Base-by-base conservation (phyloP, 2,113 vertebrate genomes). In the Rhinogobius similis region DNA sequence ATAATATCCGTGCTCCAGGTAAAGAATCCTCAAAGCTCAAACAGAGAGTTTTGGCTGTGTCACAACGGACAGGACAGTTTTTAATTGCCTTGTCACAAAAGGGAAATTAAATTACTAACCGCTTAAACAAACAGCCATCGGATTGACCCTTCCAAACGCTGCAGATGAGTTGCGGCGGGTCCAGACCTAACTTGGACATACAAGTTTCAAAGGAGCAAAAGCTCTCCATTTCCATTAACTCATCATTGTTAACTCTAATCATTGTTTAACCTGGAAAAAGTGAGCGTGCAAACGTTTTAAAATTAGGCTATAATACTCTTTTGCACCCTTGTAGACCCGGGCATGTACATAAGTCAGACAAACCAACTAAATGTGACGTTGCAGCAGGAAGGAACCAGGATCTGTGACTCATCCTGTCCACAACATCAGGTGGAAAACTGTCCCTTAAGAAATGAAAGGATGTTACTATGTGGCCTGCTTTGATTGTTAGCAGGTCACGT, bases 1-100 rank as follows among this genome's bases (percentile, higher is more conserved):
- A 81, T 79, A 75, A 38, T 62, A 78, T 67, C 65, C 68, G 74
- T 84, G 58, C 70, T 56, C 73, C 58, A 64, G 62, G 62, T 79
- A 64, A 52, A 59, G 44, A 70, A 56, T 69, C 65, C 67, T 26
- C 66, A 67, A 26, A 56, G 6, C 68, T 68, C 39, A 38, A 72
- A 56, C 62, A 41, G 14, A 75, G 53, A 43, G 21, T 55, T 29
- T 58, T 16, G 18, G 56, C 27, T 32, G 7, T 9, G 27, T 18
- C 55, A 58, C 14, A 58, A 58, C 24, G 12, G 5, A 58, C 26
- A 7, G 12, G 5, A 58, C 26, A 7, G 32, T 8, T 36, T 36
- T 13, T 32, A n/a, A 20, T 29, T 14, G 5, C 55, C 24, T 61
- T 61, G 9, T 2, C 29, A 36, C 29, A 61, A 20, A 29, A n/a